Percentiles rank a stretch among this genome's conserved stretches.
Evolutionary conservation across 2,113 vertebrate genomes (phyloP).

Genomic region (Neolamprologus longior): DNA sequence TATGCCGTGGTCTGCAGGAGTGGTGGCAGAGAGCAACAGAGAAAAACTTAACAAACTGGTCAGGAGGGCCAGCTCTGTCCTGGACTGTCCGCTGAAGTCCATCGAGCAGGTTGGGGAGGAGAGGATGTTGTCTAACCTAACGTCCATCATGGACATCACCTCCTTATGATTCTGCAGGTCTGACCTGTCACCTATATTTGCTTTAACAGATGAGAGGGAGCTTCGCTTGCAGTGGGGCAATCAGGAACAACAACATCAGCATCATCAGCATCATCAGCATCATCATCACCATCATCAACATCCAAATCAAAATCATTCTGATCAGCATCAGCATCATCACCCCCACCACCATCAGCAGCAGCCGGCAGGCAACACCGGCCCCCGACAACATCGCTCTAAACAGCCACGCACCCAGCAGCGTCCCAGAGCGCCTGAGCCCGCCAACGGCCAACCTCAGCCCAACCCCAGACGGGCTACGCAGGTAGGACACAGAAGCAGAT

Average conservation of each 20-base stretch:
- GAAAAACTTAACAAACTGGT: neutral
- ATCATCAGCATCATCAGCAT: neutral
- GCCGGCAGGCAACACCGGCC: conserved; percentile 39
- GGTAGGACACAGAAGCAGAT: neutral
- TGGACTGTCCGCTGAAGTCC: accelerated
- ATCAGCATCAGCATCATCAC: neutral
- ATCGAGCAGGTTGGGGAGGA: neutral
- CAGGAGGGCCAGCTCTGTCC: neutral
- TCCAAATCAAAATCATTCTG: neutral
- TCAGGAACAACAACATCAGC: neutral
- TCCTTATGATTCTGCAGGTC: neutral
- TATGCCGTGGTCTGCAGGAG: neutral
- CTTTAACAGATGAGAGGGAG: conserved; percentile 37
- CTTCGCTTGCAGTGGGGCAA: conserved; percentile 9
- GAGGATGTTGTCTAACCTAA: neutral
- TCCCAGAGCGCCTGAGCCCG: neutral
- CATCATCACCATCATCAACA: neutral
- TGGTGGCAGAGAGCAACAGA: neutral
- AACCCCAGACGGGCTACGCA: neutral
- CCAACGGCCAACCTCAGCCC: neutral
- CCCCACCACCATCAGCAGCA: neutral
- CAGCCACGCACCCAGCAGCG: neutral
- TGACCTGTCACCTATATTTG: neutral
- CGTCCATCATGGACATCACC: neutral
- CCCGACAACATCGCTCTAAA: conserved; percentile 11